Conservation (phyloP, 2,797 vertebrate genomes). For the Nothura maculosa region DNA sequence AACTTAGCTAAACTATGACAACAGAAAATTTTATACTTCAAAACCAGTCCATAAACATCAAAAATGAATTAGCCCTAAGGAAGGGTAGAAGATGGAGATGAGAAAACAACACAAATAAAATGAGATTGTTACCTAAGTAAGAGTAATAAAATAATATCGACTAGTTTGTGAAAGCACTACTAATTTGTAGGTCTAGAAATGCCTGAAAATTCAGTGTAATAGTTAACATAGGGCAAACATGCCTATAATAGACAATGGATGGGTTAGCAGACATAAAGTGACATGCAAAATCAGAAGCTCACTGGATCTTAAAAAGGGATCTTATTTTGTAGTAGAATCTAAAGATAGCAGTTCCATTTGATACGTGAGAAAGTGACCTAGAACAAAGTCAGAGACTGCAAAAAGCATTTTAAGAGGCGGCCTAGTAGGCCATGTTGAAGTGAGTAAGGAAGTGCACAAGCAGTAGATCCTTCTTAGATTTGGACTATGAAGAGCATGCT, state of each 20-base stretch:
- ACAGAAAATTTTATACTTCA: background rate
- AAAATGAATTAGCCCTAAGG: background rate
- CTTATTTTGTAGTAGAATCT: accelerated
- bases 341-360: background rate
- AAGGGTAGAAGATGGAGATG: background rate
- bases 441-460: background rate
- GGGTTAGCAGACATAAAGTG: background rate
- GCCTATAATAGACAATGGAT: background rate
- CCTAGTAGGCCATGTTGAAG: background rate
- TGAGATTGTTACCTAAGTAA: background rate
- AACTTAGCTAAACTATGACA: background rate
- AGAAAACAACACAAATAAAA: background rate
- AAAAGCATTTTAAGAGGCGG: background rate
- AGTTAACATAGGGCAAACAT: background rate
- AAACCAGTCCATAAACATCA: background rate
- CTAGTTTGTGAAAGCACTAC: background rate
- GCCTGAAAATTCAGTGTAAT: background rate
- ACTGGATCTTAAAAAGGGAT: background rate
- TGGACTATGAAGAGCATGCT: background rate
- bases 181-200: background rate
- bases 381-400: background rate
- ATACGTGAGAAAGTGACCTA: background rate
- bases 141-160: background rate
- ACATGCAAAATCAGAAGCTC: background rate
- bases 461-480: background rate